Evolutionary conservation across 2,797 vertebrate species (phyloP), one percentile per base, ranked within the genome.

Genomic region (Loriculus beryllinus): DNA sequence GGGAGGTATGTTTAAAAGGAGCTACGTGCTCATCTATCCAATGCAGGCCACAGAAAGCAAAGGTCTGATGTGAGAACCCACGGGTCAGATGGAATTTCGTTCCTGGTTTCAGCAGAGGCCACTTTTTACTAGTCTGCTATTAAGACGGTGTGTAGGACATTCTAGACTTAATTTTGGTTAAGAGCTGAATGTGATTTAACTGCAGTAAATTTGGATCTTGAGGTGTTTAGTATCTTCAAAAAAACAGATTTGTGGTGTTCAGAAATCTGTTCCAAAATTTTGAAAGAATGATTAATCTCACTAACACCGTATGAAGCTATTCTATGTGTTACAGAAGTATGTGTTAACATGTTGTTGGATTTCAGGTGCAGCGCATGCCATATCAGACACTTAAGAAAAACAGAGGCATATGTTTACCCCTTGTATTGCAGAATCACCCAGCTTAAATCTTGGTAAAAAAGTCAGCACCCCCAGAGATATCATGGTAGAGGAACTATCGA

Each of bases 401-500:
- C 60, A 77, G 64, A 56, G 35, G 65, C 57, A 90, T 89, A 78
- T 62, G 62, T 65, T 86, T 28, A 64, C 71, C 51, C 67, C 7
- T 86, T 74, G 51, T 88, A 65, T 97, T 97, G 33, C 97, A 99
- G 99, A 98, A 75, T 94, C 96, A 70, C 72, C 96, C 45, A 97
- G 97, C 86, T 97, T 99, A 94, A 98, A 99, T 95, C 98, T 99
- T 54, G 99, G 99, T 21, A 99, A 98, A 97, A 99, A 99, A 96
- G 97, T 99, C 95, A 99, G 98, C 79, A 96, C 98, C 2, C 99
- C 99, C 29, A 98, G 98, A 94, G 99, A 99, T 90, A 99, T 99
- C 97, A 99, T 99, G 99, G 96, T 99, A 95, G 99, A 99, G 76
- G 99, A 99, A 95, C 91, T 99, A 56, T 99, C 99, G 0, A 97